A percentile compares a stretch with the other conserved stretches of the same genome.
phyloP scores from a whole-genome alignment of 2,113 vertebrate genomes.

The Kryptolebias marmoratus region DNA sequence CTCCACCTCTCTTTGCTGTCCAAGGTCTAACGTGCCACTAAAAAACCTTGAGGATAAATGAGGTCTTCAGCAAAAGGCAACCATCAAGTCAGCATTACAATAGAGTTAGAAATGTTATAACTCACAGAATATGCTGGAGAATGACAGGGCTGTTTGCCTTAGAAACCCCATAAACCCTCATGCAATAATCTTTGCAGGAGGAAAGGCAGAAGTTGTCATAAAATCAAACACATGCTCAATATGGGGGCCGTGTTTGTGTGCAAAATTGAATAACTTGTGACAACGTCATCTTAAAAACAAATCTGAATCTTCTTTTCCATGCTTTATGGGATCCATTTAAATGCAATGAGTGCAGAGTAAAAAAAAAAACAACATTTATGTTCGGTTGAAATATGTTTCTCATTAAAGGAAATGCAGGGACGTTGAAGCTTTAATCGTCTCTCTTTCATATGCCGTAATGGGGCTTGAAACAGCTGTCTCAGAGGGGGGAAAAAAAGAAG shows the following conservation, averaged over 20 bases:
- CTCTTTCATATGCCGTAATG: conserved; percentile 51
- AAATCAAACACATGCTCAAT: conserved; percentile 65
- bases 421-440: conserved; percentile 57
- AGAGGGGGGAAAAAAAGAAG: conserved; percentile 10
- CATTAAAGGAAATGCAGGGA: conserved; percentile 59
- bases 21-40: conserved; percentile 57
- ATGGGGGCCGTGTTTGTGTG: neutral
- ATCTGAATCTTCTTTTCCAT: conserved; percentile 27
- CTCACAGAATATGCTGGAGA: conserved; percentile 55
- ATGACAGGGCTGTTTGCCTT: conserved; percentile 52
- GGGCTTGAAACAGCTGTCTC: conserved; percentile 63
- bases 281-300: conserved; percentile 30
- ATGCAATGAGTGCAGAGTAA: conserved; percentile 56
- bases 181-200: conserved; percentile 58
- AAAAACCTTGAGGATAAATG: conserved; percentile 71
- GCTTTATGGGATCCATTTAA: conserved; percentile 65
- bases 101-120: conserved; percentile 50
- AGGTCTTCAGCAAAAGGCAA: conserved; percentile 49
- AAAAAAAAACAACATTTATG: conserved; percentile 23
- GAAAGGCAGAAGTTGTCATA: conserved; percentile 49
- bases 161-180: conserved; percentile 58
- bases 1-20: conserved; percentile 19
- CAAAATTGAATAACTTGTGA: conserved; percentile 58
- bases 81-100: conserved; percentile 43
- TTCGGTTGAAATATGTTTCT: conserved; percentile 66